Evolutionary conservation across 2,113 vertebrate genomes (phyloP).

Genomic region (Leptobrachium leishanense): DNA sequence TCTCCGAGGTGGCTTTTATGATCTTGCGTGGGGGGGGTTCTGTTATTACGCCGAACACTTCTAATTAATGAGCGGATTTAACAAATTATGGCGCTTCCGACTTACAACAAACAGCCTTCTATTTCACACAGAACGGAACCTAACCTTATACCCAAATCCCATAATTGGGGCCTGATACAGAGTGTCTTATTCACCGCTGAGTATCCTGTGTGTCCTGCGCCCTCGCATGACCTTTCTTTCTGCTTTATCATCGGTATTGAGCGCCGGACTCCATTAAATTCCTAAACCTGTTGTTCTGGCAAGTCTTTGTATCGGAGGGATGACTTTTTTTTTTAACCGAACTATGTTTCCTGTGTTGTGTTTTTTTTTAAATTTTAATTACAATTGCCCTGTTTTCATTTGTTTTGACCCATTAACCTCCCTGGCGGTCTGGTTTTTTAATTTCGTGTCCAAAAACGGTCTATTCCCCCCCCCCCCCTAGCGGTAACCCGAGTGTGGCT

Average conservation of each 20-base stretch:
- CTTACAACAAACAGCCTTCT: constrained; percentile 54
- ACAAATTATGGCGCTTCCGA: constrained; percentile 50
- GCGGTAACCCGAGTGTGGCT: too few species aligned
- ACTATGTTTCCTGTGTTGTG: too few species aligned
- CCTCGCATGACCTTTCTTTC: constrained; percentile 17
- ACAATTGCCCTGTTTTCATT: too few species aligned
- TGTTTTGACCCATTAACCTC: too few species aligned
- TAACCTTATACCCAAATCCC: constrained; percentile 41
- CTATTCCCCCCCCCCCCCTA: too few species aligned
- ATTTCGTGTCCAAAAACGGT: too few species aligned
- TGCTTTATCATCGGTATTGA: background rate
- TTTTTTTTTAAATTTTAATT: too few species aligned
- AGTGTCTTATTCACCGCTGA: constrained; percentile 44
- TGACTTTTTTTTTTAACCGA: too few species aligned
- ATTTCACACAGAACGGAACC: constrained; percentile 21
- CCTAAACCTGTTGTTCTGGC: too few species aligned
- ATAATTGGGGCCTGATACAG: constrained; percentile 47
- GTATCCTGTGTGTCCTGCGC: constrained; percentile 39
- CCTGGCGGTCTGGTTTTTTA: too few species aligned
- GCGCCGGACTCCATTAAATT: too few species aligned
- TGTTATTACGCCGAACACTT: constrained; percentile 19
- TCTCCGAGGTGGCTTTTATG: constrained; percentile 11
- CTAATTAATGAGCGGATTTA: constrained; percentile 6
- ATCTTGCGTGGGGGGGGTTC: background rate
- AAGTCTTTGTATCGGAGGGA: too few species aligned